phyloP scores from a whole-genome alignment of 2,113 vertebrate species.

The Brachypodius melanocephalos region DNA sequence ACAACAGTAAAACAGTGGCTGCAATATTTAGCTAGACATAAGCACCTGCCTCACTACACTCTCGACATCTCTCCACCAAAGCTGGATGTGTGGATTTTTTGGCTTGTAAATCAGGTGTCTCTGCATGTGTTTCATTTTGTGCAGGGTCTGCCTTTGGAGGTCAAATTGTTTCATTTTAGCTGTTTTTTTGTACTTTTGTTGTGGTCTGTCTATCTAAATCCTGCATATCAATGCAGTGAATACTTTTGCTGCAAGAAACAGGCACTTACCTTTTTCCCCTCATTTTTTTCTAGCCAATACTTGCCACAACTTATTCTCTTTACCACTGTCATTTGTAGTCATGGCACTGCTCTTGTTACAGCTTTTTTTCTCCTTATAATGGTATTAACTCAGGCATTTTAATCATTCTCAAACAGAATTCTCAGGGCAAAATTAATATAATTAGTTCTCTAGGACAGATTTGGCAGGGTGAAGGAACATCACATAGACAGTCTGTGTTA shows the following conservation, averaged over 20 bases:
- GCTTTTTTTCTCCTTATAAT: constrained; percentile 7
- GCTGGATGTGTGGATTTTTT: neutral
- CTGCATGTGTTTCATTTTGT: neutral
- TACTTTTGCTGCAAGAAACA: neutral
- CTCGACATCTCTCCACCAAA: neutral
- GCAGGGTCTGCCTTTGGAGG: neutral
- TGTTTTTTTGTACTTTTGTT: neutral
- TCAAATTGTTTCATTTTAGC: neutral
- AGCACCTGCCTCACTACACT: neutral
- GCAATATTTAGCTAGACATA: neutral
- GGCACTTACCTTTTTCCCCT: neutral
- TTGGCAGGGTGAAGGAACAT: neutral
- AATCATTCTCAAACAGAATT: constrained; percentile 42
- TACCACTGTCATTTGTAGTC: constrained; percentile 4
- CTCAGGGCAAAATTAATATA: constrained; percentile 35
- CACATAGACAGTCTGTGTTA: neutral
- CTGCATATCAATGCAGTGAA: neutral
- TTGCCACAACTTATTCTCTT: neutral
- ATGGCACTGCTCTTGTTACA: neutral
- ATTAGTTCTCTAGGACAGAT: constrained; percentile 19
- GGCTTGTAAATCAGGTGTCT: neutral
- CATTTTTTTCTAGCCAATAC: neutral
- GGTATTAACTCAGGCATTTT: constrained; percentile 38
- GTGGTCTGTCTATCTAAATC: neutral
- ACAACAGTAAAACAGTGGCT: neutral